Conservation (phyloP, 2,888 invertebrate genomes). For the Dusona sp. region DNA sequence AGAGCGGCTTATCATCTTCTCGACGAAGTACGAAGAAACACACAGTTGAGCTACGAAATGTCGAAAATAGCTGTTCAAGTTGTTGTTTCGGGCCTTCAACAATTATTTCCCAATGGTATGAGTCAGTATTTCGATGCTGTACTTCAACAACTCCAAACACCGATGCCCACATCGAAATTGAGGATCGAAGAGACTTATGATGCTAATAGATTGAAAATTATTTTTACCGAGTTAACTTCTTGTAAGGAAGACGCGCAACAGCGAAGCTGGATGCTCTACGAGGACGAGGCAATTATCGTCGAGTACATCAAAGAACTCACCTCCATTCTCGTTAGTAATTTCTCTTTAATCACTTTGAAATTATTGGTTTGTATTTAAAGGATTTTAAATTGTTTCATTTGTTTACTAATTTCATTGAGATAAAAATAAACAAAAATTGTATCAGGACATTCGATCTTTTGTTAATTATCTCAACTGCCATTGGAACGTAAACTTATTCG, state of each 20-base stretch:
- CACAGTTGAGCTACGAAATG: constrained; percentile 94
- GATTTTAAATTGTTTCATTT: no score
- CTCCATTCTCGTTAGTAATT: constrained; percentile 88
- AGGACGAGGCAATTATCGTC: constrained; percentile 95
- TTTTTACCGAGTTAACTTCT: constrained; percentile 93
- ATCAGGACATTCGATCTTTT: no score
- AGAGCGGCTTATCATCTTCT: constrained; percentile 90
- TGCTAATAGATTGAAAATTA: constrained; percentile 92
- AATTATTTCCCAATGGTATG: constrained; percentile 87
- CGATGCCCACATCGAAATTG: constrained; percentile 88
- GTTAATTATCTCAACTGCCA: background rate
- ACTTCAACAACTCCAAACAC: constrained; percentile 87
- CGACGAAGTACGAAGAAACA: constrained; percentile 92
- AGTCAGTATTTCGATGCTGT: constrained; percentile 87
- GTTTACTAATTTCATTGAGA: no score
- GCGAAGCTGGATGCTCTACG: constrained; percentile 97
- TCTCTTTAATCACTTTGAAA: constrained; percentile 15
- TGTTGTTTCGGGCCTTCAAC: constrained; percentile 87
- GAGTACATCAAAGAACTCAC: constrained; percentile 93
- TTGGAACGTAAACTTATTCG: background rate
- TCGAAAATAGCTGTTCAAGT: constrained; percentile 94
- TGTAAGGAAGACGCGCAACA: constrained; percentile 98
- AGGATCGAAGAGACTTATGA: constrained; percentile 94
- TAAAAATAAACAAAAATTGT: no score
- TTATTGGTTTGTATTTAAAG: background rate